Evolutionary conservation across 2,113 vertebrate genomes (phyloP).

Genomic region (Pygoscelis adeliae): DNA sequence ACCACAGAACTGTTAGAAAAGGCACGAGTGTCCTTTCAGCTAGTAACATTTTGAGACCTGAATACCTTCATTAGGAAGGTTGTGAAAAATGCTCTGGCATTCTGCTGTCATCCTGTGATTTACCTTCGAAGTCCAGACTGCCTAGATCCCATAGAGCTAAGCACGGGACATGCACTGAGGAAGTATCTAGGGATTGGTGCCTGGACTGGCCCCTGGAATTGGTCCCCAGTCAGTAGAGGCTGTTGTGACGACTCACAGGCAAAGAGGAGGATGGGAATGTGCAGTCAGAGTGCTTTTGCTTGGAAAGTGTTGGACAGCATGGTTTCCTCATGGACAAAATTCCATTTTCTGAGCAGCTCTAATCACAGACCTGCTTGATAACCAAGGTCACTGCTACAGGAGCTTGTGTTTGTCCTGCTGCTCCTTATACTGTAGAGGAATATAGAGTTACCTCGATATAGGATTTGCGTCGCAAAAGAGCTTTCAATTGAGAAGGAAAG

Average conservation of each 20-base stretch:
- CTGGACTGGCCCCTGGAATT: not conserved
- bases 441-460: not conserved
- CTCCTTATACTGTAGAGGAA: not conserved
- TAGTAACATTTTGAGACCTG: conserved; percentile 4
- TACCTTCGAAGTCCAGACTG: not conserved
- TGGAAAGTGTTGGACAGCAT: not conserved
- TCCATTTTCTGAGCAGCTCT: conserved; percentile 18
- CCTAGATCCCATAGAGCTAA: not conserved
- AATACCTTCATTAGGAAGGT: conserved; percentile 16
- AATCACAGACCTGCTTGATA: conserved; percentile 40
- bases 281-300: not conserved
- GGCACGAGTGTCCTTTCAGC: not conserved
- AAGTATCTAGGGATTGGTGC: not conserved
- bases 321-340: not conserved
- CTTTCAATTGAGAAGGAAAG: not conserved
- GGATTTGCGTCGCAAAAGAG: not conserved
- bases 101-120: not conserved
- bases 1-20: not conserved
- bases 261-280: not conserved
- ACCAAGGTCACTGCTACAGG: not conserved
- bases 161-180: too few species aligned
- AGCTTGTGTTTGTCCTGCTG: conserved; percentile 30
- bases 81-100: not conserved
- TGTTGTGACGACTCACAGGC: not conserved
- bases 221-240: not conserved